A percentile compares a stretch with the other conserved stretches of the same genome.
Evolutionary conservation across 2,888 invertebrate species (phyloP).

Genomic region (Stenoptilia bipunctidactyla): DNA sequence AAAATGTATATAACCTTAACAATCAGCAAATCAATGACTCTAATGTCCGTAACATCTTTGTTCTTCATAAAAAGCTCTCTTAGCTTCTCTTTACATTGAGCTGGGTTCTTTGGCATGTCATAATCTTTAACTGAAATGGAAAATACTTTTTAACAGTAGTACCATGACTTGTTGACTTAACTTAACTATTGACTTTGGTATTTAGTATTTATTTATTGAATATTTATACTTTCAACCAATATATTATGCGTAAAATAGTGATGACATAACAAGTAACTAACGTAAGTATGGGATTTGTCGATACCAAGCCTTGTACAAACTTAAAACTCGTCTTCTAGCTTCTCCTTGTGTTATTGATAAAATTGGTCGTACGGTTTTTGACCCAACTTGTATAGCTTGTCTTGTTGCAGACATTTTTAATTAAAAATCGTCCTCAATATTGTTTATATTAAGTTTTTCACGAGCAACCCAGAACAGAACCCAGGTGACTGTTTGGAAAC

Average conservation of each 20-base stretch:
- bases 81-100: slow-evolving; percentile 79
- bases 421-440: too few species aligned
- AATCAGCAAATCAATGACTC: slow-evolving; percentile 92
- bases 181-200: too few species aligned
- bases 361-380: slow-evolving; percentile 85
- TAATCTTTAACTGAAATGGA: slow-evolving; percentile 80
- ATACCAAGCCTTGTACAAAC: slow-evolving; percentile 94
- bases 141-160: background rate
- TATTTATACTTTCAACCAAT: background rate
- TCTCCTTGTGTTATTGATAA: slow-evolving; percentile 83
- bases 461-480: too few species aligned
- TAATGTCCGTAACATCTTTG: slow-evolving; percentile 83
- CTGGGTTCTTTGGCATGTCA: slow-evolving; percentile 82
- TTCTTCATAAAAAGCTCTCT: slow-evolving; percentile 84
- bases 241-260: slow-evolving; percentile 12
- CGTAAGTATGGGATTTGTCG: slow-evolving; percentile 91
- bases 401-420: slow-evolving; percentile 24
- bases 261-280: slow-evolving; percentile 73
- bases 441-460: too few species aligned
- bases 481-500: too few species aligned
- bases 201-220: background rate
- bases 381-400: slow-evolving; percentile 52
- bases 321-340: slow-evolving; percentile 87
- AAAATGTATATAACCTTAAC: too few species aligned
- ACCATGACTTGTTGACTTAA: too few species aligned